Evolutionary conservation across 37 sponge, comb jelly and placozoan genomes (phyloP).

Genomic region (Halichondria panicea): DNA sequence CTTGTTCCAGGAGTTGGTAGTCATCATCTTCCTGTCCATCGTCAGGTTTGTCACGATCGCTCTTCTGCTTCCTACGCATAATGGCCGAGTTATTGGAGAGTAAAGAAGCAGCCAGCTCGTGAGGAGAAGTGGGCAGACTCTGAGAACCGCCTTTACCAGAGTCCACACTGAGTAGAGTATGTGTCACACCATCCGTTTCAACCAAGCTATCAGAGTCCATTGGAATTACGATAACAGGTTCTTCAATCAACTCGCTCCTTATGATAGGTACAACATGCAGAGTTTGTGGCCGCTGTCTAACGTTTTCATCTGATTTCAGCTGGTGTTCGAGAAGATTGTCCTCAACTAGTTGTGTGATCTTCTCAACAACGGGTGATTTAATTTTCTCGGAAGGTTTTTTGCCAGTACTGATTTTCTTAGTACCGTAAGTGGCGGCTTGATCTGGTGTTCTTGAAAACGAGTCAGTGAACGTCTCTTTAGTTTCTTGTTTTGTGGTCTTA

Average conservation of each 20-base stretch:
- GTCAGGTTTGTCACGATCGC: neutral
- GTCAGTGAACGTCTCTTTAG: constrained; percentile 7
- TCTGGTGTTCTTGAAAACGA: constrained; percentile 32
- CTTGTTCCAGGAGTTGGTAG: no score
- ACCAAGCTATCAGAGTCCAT: no score
- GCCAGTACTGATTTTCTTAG: constrained; percentile 19
- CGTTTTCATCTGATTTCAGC: no score
- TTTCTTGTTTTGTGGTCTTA: neutral
- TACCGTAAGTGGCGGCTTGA: constrained; percentile 29
- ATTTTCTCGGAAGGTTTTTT: neutral
- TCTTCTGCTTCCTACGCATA: neutral
- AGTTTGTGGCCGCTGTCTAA: neutral
- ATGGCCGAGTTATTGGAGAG: constrained; percentile 33
- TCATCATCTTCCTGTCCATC: neutral
- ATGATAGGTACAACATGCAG: neutral
- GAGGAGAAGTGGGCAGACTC: constrained; percentile 38
- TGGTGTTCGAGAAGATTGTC: no score
- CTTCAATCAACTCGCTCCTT: neutral
- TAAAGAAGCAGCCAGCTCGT: constrained; percentile 62
- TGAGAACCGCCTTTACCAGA: neutral
- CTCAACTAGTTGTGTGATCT: no score
- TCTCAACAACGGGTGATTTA: neutral
- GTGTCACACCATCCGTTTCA: neutral
- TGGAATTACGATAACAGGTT: constrained; percentile 4
- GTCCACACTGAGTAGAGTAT: neutral